Base-by-base conservation (phyloP, 2,113 vertebrate species). In the Xiphophorus hellerii region DNA sequence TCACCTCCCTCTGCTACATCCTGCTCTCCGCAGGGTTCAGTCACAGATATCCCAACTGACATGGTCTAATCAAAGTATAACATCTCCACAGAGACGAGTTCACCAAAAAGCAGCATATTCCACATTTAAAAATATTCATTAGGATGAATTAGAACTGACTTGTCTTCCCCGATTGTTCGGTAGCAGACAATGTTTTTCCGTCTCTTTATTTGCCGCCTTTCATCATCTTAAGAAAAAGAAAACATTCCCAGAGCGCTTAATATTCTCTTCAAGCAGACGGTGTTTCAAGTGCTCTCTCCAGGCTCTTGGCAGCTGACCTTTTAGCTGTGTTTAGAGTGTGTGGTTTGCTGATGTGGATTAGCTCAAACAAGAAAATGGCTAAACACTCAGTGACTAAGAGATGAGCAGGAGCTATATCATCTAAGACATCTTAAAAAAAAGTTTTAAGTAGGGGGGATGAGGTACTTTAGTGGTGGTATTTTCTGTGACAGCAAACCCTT, bases 281-380 rank as follows among this genome's bases (percentile, higher is more conserved):
- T 28, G 29, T 81, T 84, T 85, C 77, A 88, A 88, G 85, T 81
- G 86, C 80, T 89, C 86, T 83, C 86, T 81, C 68, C 77, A 84
- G 73, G 33, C 78, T 84, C 86, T 76, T 80, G 80, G 76, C 85
- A 79, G 84, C 64, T 90, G 87, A 90, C 90, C 91, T 92, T 91
- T 91, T 74, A 76, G 80, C 85, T 77, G 76, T 71, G 81, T 76
- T 80, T 62, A 66, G 82, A 78, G 72, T 62, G 71, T 11, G 74
- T 37, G 1, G 51, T 66, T 72, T 87, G 71, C 77, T 78, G 82
- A 83, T 63, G 68, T 11, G n/a, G 62, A 79, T 76, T 29, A 58
- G 27, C 65, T 74, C 66, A 39, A 74, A 73, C 22, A 12, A 74
- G 65, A 66, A 67, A 70, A 67, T 10, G 62, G 73, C 68, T 64